Conservation (phyloP, 2,113 vertebrate species). For the Callipepla californica region DNA sequence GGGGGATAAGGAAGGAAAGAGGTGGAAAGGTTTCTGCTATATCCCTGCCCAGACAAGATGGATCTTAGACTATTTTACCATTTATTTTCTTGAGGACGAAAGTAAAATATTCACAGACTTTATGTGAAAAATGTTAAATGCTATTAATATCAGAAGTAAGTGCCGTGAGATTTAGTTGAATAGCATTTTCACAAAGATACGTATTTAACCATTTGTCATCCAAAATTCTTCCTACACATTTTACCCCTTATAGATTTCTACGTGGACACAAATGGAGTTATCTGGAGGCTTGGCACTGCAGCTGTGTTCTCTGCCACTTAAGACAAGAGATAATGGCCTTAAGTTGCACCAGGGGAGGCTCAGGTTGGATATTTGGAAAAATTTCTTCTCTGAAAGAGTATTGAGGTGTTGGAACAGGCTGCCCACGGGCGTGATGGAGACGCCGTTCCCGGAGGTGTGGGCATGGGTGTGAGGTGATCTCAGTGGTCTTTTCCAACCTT, state of each 20-base stretch:
- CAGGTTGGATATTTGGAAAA: no score
- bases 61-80: neutral
- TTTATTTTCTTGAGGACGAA: neutral
- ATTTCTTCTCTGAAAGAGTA: no score
- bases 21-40: neutral
- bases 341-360: no score
- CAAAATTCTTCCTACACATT: no score
- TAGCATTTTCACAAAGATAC: neutral
- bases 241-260: neutral
- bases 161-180: neutral
- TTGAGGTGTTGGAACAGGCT: no score
- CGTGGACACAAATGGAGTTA: neutral
- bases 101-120: neutral
- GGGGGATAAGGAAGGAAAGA: neutral
- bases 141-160: neutral
- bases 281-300: neutral
- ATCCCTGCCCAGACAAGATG: neutral
- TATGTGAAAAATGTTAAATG: neutral
- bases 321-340: no score
- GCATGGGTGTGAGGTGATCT: no score
- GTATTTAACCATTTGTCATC: neutral
- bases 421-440: no score
- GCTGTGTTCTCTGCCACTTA: accelerated
- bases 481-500: no score
- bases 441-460: no score